Base-by-base conservation (phyloP, 2,888 invertebrate genomes). In the Yponomeuta plumbellus region DNA sequence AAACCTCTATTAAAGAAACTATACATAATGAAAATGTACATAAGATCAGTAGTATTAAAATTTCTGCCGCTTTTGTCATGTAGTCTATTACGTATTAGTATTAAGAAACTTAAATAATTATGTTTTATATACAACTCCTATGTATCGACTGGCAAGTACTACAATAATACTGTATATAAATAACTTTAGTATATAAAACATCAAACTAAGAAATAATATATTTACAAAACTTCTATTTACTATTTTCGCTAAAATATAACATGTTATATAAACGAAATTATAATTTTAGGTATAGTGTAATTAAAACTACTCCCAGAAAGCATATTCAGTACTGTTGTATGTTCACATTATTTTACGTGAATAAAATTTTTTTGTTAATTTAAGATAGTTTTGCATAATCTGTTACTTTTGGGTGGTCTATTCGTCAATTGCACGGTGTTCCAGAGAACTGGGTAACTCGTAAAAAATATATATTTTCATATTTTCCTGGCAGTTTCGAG, bases 141-240 rank as follows among this genome's bases (percentile, higher is more conserved):
- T 75, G 79, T 71, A 75, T 76, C 78, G 83, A 85, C 85, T 87
- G 90, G 90, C 90, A 90, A 89, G 88, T 85, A 81, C 82, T 72
- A 78, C 11, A 34, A 64, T 88, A 89, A 90, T 89, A 89, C 90
- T 90, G 90, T 82, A 84, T 84, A 83, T 84, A 85, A 86, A 85
- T 84, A 79, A 85, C 78, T 76, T 77, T 77, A 71, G 22, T 64
- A 61, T 52, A 66, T 57, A 65, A 66, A 76, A 78, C 78, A 71
- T 73, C 75, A 72, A 73, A 69, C 74, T 74, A 74, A 74, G 44
- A 71, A 68, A 71, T 69, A n/a, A 6, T 58, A 69, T 79, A 77
- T 79, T 74, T 78, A 79, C 78, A 77, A 61, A 65, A 66, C 56
- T 69, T 68, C 23, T 52, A 56, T 26, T 62, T 34, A n/a, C 34